Base-by-base conservation (phyloP, 2,113 vertebrate genomes). In the Aldabrachelys gigantea region DNA sequence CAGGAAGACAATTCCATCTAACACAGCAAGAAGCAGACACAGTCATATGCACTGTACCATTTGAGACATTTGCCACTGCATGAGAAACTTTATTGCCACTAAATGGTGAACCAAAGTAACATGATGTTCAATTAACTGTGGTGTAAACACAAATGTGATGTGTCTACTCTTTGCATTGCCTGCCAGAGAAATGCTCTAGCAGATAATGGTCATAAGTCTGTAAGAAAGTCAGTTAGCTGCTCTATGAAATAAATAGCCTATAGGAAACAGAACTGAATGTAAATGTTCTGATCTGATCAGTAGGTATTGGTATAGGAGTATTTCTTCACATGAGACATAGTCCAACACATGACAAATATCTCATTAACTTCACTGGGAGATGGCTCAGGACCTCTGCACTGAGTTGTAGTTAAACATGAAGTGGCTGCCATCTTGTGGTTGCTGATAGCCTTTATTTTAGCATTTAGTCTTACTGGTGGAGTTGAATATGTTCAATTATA, bases 391-490 rank as follows among this genome's bases (percentile, higher is more conserved):
- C n/a, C 16, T 2, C 5, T 19, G 31, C 22, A 76, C 72, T 76
- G 72, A 76, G 35, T 5, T 53, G 4, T 27, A 72, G 83, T 93
- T 91, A 29, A 38, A 19, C 52, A 83, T 92, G 96, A 87, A 50
- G 50, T 94, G 82, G 59, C 88, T 96, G 97, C 96, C 97, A 95
- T 89, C 97, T 97, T 29, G 93, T 97, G 97, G 97, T 10, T 19
- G 1, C 22, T 89, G 47, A 22, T 44, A 62, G 87, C 31, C 4
- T 83, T 86, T 56, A 57, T 56, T 44, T 49, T 49, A 80, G 29
- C 44, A 31, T 31, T 5, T 78, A 78, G 75, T 59, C 12, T 29
- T 13, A 69, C 38, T 19, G 14, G 25, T 52, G 13, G 17, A 52
- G 49, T 76, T 52, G 72, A n/a, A 47, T 25, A 72, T 76, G 25